Conservation (phyloP, 2,797 vertebrate species). For the Phrynocephalus forsythii region DNA sequence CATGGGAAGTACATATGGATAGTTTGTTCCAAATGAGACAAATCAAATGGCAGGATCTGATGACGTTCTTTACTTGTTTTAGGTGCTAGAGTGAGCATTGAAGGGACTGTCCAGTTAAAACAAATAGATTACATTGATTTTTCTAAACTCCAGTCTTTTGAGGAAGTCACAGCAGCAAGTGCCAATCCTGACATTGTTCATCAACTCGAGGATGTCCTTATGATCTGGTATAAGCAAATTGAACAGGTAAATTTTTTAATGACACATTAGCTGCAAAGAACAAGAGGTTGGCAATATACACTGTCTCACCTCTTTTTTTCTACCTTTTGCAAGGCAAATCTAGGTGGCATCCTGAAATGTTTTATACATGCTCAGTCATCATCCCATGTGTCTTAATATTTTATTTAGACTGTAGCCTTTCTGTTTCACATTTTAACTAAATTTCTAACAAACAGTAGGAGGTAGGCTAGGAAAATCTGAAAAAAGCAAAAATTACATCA, state of each 20-base stretch:
- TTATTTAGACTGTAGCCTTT: neutral
- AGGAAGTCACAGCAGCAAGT: constrained; percentile 79
- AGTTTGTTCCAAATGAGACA: constrained; percentile 5
- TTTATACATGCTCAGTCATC: neutral
- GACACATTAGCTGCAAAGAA: neutral
- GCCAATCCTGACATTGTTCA: constrained; percentile 75
- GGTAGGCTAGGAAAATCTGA: neutral
- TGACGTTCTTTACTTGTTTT: neutral
- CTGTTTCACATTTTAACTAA: constrained; percentile 1
- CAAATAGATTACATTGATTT: constrained; percentile 77
- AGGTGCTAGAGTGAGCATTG: constrained; percentile 79
- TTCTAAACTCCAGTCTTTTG: constrained; percentile 76
- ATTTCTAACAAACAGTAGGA: neutral
- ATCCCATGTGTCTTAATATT: neutral
- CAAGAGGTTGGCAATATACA: no score
- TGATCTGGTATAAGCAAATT: constrained; percentile 85
- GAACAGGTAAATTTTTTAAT: constrained; percentile 74
- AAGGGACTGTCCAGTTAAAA: constrained; percentile 78
- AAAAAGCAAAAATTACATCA: neutral
- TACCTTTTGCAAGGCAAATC: neutral
- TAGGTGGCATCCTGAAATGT: no score
- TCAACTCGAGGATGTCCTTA: constrained; percentile 81
- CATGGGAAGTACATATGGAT: neutral
- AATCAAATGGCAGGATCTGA: constrained; percentile 21
- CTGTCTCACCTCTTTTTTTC: neutral